Base-by-base conservation (phyloP, 2,888 invertebrate species). In the Meteorus cinctellus region DNA sequence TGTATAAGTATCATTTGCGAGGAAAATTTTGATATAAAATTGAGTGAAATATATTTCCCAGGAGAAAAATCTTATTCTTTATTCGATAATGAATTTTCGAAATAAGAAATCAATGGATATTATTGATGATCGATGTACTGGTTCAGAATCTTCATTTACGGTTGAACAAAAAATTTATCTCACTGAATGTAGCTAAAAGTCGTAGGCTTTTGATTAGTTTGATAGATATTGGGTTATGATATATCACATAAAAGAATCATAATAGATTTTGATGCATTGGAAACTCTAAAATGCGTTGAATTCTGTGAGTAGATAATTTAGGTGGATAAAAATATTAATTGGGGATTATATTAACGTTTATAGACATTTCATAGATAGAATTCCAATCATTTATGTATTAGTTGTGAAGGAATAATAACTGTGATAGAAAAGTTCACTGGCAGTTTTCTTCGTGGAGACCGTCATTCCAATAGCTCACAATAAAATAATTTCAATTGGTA, bases 401-500 rank as follows among this genome's bases (percentile, higher is more conserved):
- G 16, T 48, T 3, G 12, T 48, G 4, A 16, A 48, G n/a, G 48
- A 48, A 48, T 16, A 4, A 48, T 48, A 16, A 16, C 48, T 45
- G 3, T 45, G 45, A 3, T 48, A n/a, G 48, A 48, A 48, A 48
- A 48, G 48, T 48, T 48, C n/a, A n/a, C n/a, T 4, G 5, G 1
- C n/a, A 48, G n/a, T 48, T 48, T 48, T 48, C 3, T 48, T n/a
- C 45, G 3, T 12, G 45, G 12, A 45, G 45, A 45, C 16, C 48
- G 5, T 48, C n/a, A 48, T 48, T 48, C n/a, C 48, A 16, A 48
- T 48, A 48, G 48, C 48, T n/a, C n/a, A n/a, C 48, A 48, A 48
- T 48, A 48, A 48, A n/a, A 48, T 48, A 55, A 55, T 55, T 55
- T 55, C 55, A 55, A 24, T 55, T 55, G 19, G 19, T 55, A 48